Base-by-base conservation (phyloP, 2,888 invertebrate species). In the Drosophila affinis region DNA sequence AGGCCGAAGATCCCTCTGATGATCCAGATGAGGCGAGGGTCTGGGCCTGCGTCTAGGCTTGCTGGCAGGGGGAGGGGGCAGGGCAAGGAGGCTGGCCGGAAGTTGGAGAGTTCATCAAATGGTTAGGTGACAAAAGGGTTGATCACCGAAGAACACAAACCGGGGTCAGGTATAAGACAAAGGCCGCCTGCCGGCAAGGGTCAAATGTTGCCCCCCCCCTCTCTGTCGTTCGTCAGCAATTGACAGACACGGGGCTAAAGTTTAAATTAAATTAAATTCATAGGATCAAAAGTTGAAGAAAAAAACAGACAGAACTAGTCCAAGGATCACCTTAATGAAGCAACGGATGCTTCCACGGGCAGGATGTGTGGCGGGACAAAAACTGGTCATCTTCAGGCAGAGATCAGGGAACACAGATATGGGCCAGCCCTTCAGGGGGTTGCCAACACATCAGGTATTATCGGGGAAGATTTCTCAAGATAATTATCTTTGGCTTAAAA, bases 251-350 rank as follows among this genome's bases (percentile, higher is more conserved):
- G 56, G 81, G 83, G 85, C 78, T 71, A 87, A 84, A 84, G 87
- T 81, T 84, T 81, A 84, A 84, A 87, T 84, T 77, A 71, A 84
- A 84, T 84, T 84, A 87, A 84, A 87, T 84, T 84, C 82, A 81
- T 79, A 62, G 73, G 87, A 78, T 84, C 76, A 83, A 79, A 81
- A 81, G 79, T 79, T 78, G 76, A 77, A 69, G 71, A 53, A 58
- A 45, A 34, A 49, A 48, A 24, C 24, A 24, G 4, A 6, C 5
- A 24, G 24, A 34, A 18, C 39, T n/a, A 39, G 39, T n/a, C n/a
- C 39, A 39, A 10, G 55, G 32, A 65, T 59, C 53, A 17, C 77
- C 58, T 61, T 72, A 81, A 75, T 69, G 60, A 82, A 72, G 55
- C 62, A 49, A 63, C 47, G 55, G 72, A 77, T 62, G 70, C 7